Base-by-base conservation (phyloP, 2,888 invertebrate genomes). In the Polyommatus icarus region DNA sequence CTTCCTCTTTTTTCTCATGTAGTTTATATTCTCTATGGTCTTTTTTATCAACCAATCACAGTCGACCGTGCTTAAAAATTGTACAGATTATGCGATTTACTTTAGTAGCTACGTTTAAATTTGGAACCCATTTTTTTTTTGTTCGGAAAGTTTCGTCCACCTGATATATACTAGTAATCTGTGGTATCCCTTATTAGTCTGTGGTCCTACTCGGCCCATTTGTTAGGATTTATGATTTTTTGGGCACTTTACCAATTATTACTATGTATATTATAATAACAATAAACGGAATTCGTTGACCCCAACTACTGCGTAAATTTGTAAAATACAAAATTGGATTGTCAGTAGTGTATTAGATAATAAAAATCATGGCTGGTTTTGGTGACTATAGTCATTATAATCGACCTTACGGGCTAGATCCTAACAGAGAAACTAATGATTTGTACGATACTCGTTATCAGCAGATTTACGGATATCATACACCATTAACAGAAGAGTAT, bases 401-500 rank as follows among this genome's bases (percentile, higher is more conserved):
- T 80, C 88, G 94, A 80, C 94, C 94, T 1, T 93, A 84, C 83
- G 92, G 92, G 72, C 83, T 94, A 78, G 93, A 94, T 86, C 91
- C 90, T 8, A 91, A 92, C 82, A 88, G 89, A 81, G 93, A 94
- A 86, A 88, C 90, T 1, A 93, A 89, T 82, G 93, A 94, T 82
- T 85, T 94, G 78, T 93, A 93, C 80, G 93, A 94, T 86, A 91
- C 92, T 76, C 91, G 94, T 71, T 94, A 92, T 84, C 93, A 93
- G 84, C 94, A 94, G 83, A 93, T 94, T 78, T 94, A 93, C 84
- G 94, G 94, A 15, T 93, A 94, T 82, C 92, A 92, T 82, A 94
- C 93, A 57, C 93, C 94, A 76, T 82, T 91, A 82, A 93, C 90
- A 76, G 93, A 94, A 81, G 94, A 94, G 79, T 94, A 91, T 82